These are phyloP conservation scores for Engystomops pustulosus DNA, from an alignment of 2,113 vertebrate genomes.

Conservation along the genomic window DNA sequence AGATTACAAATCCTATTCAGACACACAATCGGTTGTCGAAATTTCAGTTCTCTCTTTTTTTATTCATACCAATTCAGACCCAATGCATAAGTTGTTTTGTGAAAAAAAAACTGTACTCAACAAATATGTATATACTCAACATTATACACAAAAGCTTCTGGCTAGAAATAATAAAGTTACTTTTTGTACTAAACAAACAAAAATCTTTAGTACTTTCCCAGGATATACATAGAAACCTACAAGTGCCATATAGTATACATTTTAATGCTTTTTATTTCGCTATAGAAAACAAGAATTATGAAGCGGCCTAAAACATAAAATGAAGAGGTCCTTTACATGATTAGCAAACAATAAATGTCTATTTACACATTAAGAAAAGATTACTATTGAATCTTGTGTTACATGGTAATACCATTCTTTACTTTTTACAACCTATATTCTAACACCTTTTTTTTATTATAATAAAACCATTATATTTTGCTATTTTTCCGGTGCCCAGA, in stretches of 20 bases:
- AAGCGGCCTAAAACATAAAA: not conserved
- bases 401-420: slow-evolving; percentile 65
- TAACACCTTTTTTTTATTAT: slow-evolving; percentile 2
- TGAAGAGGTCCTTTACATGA: not conserved
- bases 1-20: no score
- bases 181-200: no score
- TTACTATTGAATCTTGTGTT: slow-evolving; percentile 61
- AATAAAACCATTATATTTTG: not conserved
- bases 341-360: not conserved
- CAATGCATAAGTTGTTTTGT: no score
- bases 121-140: no score
- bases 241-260: not conserved
- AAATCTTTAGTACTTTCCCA: no score
- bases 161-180: no score
- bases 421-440: slow-evolving; percentile 59
- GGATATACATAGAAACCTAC: not conserved
- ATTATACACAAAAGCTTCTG: no score
- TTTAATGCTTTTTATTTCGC: not conserved
- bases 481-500: not conserved
- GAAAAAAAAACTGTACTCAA: no score
- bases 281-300: not conserved
- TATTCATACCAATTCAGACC: no score
- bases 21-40: no score
- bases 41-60: no score
- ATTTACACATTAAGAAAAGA: not conserved